Percentiles rank a stretch among this genome's conserved stretches.
phyloP scores from a whole-genome alignment of 2,888 invertebrate species.

The Xestia c-nigrum region DNA sequence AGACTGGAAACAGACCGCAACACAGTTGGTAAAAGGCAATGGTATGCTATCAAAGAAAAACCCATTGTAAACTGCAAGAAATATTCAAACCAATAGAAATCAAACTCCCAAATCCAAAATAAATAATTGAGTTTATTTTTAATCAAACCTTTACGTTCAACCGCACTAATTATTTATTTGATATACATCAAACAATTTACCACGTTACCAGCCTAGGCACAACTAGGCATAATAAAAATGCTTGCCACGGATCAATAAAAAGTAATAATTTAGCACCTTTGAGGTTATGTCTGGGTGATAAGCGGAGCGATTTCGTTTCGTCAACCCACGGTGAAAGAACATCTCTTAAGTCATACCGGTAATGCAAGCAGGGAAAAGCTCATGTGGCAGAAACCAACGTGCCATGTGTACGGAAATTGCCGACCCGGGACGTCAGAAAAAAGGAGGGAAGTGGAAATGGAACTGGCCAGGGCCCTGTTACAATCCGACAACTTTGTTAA shows the following conservation, averaged over 20 bases:
- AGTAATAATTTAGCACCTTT: slow-evolving; percentile 73
- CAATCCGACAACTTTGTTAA: no score
- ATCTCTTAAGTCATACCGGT: background rate
- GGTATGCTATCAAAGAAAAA: background rate
- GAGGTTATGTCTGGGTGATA: slow-evolving; percentile 1
- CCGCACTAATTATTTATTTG: slow-evolving; percentile 30
- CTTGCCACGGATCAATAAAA: slow-evolving; percentile 72
- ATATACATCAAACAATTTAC: slow-evolving; percentile 47
- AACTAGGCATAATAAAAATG: slow-evolving; percentile 67
- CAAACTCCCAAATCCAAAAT: background rate
- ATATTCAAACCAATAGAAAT: background rate
- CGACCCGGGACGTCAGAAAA: background rate
- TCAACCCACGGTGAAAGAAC: background rate
- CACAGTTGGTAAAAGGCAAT: background rate
- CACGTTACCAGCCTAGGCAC: slow-evolving; percentile 43
- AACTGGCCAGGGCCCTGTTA: background rate
- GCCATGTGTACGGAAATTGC: background rate
- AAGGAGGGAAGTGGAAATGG: background rate
- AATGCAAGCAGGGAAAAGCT: background rate
- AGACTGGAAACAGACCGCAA: background rate
- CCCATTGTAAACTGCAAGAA: background rate
- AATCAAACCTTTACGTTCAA: background rate
- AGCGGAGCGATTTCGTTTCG: slow-evolving; percentile 56
- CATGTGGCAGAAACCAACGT: background rate
- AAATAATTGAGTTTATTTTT: background rate